Conservation (phyloP, 2,888 invertebrate species). For the Cheilosia vernalis region DNA sequence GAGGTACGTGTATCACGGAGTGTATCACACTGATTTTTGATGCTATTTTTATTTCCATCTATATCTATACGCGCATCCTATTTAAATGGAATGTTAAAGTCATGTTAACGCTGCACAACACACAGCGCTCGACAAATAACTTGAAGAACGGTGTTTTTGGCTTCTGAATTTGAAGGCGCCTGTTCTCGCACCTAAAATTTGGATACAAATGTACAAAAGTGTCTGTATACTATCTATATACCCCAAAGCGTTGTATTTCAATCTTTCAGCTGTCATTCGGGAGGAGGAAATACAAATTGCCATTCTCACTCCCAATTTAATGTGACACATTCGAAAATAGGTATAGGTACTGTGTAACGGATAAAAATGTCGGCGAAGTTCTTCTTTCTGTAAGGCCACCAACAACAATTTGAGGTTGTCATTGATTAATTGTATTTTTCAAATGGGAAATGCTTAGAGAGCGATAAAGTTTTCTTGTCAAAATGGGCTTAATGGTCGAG, state of each 20-base stretch:
- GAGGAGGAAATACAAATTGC: conserved; percentile 67
- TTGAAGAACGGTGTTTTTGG: conserved; percentile 23
- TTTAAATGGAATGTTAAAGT: conserved; percentile 55
- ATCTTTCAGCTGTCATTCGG: conserved; percentile 61
- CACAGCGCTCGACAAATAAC: conserved; percentile 47
- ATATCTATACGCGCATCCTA: conserved; percentile 6
- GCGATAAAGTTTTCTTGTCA: no score
- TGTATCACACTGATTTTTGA: neutral
- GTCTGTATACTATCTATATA: neutral
- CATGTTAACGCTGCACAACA: conserved; percentile 38
- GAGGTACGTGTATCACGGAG: neutral
- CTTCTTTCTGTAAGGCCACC: conserved; percentile 4
- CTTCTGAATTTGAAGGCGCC: neutral
- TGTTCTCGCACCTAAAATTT: conserved; percentile 28
- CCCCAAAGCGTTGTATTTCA: conserved; percentile 52
- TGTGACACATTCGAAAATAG: conserved; percentile 66
- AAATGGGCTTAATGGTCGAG: no score
- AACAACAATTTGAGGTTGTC: conserved; percentile 42
- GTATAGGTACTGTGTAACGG: neutral
- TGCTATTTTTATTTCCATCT: conserved; percentile 36
- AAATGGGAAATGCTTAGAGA: neutral
- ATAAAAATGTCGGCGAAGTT: conserved; percentile 29
- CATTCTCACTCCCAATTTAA: conserved; percentile 57
- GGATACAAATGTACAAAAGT: conserved; percentile 14
- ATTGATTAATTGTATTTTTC: conserved; percentile 54